phyloP scores from a whole-genome alignment of 2,797 vertebrate genomes.

The Thripadectes ignobilis region DNA sequence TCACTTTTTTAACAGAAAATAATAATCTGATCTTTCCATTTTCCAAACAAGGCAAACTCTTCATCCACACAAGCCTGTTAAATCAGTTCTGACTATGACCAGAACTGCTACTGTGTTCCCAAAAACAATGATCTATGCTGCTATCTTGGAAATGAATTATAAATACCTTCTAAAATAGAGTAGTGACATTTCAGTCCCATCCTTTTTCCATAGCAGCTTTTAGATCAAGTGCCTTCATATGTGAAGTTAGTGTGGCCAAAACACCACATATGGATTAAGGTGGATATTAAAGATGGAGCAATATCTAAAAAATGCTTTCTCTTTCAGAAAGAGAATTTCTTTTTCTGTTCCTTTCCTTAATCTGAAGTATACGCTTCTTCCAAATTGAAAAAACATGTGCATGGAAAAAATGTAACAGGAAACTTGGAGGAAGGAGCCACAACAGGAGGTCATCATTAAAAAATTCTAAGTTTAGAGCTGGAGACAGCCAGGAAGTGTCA shows the following conservation, averaged over 20 bases:
- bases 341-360: background rate
- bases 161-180: background rate
- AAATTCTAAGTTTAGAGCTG: slow-evolving; percentile 19
- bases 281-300: background rate
- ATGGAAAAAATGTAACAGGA: slow-evolving; percentile 33
- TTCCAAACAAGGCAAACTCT: background rate
- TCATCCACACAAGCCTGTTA: background rate
- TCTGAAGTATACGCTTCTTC: background rate
- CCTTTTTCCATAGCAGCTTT: background rate
- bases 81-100: background rate
- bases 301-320: background rate
- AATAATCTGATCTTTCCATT: background rate
- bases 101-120: background rate
- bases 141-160: background rate
- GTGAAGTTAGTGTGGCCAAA: background rate
- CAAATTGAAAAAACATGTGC: slow-evolving; percentile 23
- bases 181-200: background rate
- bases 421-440: background rate
- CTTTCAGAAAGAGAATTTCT: background rate
- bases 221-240: background rate
- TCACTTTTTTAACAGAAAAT: background rate
- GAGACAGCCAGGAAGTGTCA: background rate
- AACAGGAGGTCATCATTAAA: slow-evolving; percentile 24
- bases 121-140: background rate
- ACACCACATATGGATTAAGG: background rate